phyloP scores from a whole-genome alignment of 2,888 invertebrate genomes.

The Asteroscopus sphinx region DNA sequence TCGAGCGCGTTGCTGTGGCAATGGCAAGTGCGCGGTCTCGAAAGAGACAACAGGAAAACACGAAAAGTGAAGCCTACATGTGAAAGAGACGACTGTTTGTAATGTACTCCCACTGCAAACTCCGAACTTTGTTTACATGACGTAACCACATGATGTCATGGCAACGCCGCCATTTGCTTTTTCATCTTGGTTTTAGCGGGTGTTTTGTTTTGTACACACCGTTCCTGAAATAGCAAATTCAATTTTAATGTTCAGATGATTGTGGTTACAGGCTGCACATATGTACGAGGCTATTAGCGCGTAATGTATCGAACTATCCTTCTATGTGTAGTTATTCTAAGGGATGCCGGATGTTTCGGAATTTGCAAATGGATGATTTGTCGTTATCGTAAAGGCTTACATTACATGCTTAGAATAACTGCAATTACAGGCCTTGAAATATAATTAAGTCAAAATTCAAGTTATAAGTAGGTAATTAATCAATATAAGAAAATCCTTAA shows the following conservation, averaged over 20 bases:
- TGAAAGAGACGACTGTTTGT: constrained; percentile 65
- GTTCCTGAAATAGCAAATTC: constrained; percentile 31
- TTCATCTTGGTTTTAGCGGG: constrained; percentile 55
- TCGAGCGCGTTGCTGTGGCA: constrained; percentile 41
- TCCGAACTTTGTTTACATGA: constrained; percentile 72
- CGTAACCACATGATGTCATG: constrained; percentile 85
- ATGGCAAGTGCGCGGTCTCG: constrained; percentile 52
- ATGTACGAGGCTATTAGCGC: too few relatives aligned
- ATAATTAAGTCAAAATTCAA: too few relatives aligned
- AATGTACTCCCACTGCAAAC: constrained; percentile 41
- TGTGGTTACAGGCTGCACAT: constrained; percentile 1
- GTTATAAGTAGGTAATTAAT: too few relatives aligned
- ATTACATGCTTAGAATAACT: too few relatives aligned
- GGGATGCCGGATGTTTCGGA: too few relatives aligned
- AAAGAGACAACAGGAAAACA: constrained; percentile 74
- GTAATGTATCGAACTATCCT: too few relatives aligned
- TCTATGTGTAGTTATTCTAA: too few relatives aligned
- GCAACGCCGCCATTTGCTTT: constrained; percentile 66
- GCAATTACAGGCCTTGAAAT: too few relatives aligned
- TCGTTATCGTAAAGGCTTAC: too few relatives aligned
- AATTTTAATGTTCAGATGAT: constrained; percentile 4
- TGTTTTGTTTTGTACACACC: constrained; percentile 44
- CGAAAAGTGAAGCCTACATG: constrained; percentile 30
- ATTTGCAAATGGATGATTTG: too few relatives aligned
- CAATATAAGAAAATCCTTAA: too few relatives aligned